Evolutionary conservation across 2,888 invertebrate genomes (phyloP), one percentile per base, ranked within the genome.

Genomic region (Dasysyrphus albostriatus): DNA sequence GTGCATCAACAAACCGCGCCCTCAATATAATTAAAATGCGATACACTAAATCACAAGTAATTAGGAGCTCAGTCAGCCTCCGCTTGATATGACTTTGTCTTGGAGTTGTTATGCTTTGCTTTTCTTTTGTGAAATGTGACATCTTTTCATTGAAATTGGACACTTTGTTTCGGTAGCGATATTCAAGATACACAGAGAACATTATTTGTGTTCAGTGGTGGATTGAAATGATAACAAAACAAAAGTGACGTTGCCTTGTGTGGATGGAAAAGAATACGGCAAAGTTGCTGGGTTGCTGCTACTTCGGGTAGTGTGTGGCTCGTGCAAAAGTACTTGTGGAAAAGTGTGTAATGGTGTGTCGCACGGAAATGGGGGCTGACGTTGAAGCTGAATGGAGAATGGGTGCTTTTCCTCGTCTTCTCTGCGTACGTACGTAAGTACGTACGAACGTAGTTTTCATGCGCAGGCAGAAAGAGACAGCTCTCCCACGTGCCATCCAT

Each of bases 381-480:
- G 84, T 76, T 76, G 80, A 78, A 79, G 19, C 16, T 34, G 61
- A 63, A 65, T 65, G 65, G 65, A 65, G 65, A 65, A 65, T 84
- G 85, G 85, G 85, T 77, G 85, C 59, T 74, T 85, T 85, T 81
- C 77, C 54, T 81, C 73, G 19, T n/a, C 76, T 70, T 75, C 58
- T 81, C 85, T 54, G 54, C 54, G 77, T 77, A 54, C 54, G 54
- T 82, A 73, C 81, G 77, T 85, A 73, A 76, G 77, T 85, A 78
- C 78, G 74, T 82, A 2, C 24, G 24, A 3, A 70, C 51, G 85
- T 39, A 65, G 12, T 83, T 75, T 87, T 79, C 82, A 87, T 87
- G 87, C 87, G 87, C 87, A 87, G 74, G 74, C 77, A 85, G 83
- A 87, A 87, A 87, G 83, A 87, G 87, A 87, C 87, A 78, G 37